Percentiles rank a stretch among this genome's conserved stretches.
Evolutionary conservation across 2,113 vertebrate species (phyloP).

Genomic region (Oreochromis spilurus): DNA sequence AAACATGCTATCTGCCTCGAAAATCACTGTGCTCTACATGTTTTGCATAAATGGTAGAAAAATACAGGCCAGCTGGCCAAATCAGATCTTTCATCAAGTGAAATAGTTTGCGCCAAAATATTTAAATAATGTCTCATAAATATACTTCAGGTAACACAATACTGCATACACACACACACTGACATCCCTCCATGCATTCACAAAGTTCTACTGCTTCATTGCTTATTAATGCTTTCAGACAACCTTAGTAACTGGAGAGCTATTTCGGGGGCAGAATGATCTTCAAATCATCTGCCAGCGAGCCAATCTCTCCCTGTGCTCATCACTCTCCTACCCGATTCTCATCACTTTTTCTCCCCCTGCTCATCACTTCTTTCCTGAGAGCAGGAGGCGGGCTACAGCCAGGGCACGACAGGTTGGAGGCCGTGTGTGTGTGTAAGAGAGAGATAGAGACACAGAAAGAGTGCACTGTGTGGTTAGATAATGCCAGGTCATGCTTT

Average conservation of each 20-base stretch:
- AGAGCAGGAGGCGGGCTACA: not conserved
- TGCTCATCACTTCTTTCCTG: constrained; percentile 24
- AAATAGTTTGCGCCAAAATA: not conserved
- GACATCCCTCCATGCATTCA: not conserved
- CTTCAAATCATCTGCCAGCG: constrained; percentile 53
- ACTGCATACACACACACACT: not conserved
- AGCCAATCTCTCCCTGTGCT: constrained; percentile 35
- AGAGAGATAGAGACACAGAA: not conserved
- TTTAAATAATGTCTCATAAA: not conserved
- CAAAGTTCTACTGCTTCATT: constrained; percentile 31
- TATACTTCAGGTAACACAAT: not conserved
- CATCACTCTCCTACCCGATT: constrained; percentile 39
- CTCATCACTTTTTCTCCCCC: constrained; percentile 32
- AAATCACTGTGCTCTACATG: not conserved
- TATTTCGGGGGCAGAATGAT: constrained; percentile 53
- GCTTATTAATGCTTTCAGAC: constrained; percentile 52
- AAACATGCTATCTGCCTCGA: not conserved
- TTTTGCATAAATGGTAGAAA: not conserved
- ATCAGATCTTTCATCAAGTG: not conserved
- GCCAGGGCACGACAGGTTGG: not conserved
- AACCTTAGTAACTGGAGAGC: constrained; percentile 40
- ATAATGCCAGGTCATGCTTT: constrained; percentile 24
- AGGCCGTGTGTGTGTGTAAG: not conserved
- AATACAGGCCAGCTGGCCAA: not conserved
- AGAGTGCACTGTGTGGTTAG: not conserved